Evolutionary conservation across 1,140 invertebrate genomes (phyloP).

Genomic region (Mycetomoellerius zeteki): DNA sequence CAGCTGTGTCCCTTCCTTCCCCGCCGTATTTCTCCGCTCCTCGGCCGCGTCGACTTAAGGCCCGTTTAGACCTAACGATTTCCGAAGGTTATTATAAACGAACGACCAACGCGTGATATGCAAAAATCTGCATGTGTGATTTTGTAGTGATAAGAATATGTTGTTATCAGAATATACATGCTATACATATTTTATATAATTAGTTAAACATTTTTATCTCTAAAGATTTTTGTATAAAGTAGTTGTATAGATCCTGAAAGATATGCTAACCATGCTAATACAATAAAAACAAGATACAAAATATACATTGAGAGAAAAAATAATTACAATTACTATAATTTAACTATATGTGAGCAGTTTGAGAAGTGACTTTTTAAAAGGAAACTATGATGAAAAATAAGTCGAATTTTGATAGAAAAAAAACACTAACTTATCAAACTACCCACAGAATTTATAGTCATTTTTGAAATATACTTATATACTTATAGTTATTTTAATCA

Average conservation of each 20-base stretch:
- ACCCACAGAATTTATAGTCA: too few relatives aligned
- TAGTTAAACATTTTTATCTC: neutral
- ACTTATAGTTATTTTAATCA: too few relatives aligned
- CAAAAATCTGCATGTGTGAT: neutral
- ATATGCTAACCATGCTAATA: neutral
- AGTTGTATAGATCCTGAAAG: neutral
- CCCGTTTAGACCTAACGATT: slow-evolving; percentile 45
- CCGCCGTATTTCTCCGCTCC: neutral
- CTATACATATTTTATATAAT: neutral
- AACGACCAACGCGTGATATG: neutral
- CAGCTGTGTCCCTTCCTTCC: neutral
- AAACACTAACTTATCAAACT: too few relatives aligned
- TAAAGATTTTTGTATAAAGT: neutral
- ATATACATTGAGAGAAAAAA: too few relatives aligned
- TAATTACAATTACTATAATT: too few relatives aligned
- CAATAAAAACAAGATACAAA: neutral
- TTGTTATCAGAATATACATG: neutral
- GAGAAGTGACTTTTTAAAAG: too few relatives aligned
- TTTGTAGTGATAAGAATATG: neutral
- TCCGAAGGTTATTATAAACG: slow-evolving; percentile 2
- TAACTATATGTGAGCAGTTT: too few relatives aligned
- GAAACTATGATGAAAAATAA: too few relatives aligned
- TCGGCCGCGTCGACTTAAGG: slow-evolving; percentile 29
- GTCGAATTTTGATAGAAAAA: too few relatives aligned
- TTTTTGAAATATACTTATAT: too few relatives aligned